Percentiles rank a stretch among this genome's conserved stretches.
Conservation (phyloP, 1,140 invertebrate genomes). For the Trichogramma pretiosum region DNA sequence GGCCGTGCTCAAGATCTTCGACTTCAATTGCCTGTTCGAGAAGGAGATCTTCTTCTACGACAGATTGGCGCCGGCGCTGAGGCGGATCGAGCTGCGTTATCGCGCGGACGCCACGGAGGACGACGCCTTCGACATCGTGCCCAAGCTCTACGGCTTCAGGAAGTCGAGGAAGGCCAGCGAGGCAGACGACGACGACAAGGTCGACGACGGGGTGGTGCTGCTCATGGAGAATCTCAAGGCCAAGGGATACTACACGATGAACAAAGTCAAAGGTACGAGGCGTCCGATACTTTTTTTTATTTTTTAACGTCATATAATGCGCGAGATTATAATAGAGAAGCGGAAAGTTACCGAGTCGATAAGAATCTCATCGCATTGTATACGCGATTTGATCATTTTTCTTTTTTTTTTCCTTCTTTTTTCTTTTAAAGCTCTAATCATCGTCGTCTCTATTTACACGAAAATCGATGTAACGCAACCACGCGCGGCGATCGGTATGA, state of each 20-base stretch:
- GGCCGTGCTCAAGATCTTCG: conserved; percentile 15
- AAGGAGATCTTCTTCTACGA: conserved; percentile 17
- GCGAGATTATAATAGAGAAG: too few relatives aligned
- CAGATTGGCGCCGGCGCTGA: neutral
- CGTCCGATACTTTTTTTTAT: too few relatives aligned
- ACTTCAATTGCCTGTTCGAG: conserved; percentile 19
- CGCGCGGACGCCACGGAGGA: conserved; percentile 17
- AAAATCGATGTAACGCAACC: too few relatives aligned
- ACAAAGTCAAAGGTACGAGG: conserved; percentile 15
- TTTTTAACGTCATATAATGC: too few relatives aligned
- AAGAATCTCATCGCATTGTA: too few relatives aligned
- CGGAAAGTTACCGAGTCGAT: too few relatives aligned
- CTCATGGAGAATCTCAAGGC: conserved; percentile 12
- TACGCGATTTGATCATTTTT: too few relatives aligned
- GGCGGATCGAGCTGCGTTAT: neutral
- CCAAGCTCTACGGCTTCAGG: conserved; percentile 1
- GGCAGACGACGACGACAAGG: conserved; percentile 9
- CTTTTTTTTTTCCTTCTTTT: too few relatives aligned
- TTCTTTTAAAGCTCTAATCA: too few relatives aligned
- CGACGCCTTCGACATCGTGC: neutral
- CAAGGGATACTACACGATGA: conserved; percentile 2
- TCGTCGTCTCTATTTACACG: too few relatives aligned
- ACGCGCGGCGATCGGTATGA: too few relatives aligned
- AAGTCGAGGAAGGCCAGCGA: neutral
- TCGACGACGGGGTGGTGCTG: conserved; percentile 1